Evolutionary conservation across 2,113 vertebrate genomes (phyloP).

Genomic region (Ochotona princeps): DNA sequence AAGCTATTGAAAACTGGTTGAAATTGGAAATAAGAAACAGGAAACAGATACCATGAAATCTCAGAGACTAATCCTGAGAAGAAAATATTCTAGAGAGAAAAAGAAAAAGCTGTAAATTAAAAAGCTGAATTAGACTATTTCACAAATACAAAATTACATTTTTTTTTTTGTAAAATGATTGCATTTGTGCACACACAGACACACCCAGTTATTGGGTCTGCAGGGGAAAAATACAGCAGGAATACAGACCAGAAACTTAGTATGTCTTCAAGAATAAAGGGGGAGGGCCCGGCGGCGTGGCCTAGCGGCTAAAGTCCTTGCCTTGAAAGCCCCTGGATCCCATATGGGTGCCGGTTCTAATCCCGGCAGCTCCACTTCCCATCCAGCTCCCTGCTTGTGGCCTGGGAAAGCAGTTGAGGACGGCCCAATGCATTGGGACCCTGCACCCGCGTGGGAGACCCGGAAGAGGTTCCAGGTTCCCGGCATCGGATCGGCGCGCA

Average conservation of each 20-base stretch:
- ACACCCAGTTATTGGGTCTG: neutral
- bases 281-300: too few species aligned
- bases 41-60: neutral
- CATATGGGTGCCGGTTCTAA: too few species aligned
- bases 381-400: too few species aligned
- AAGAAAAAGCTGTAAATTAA: neutral
- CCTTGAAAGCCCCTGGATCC: too few species aligned
- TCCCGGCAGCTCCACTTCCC: too few species aligned
- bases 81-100: neutral
- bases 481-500: too few species aligned
- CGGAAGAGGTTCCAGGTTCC: too few species aligned
- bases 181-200: rapidly evolving
- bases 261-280: neutral
- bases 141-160: neutral
- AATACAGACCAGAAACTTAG: neutral
- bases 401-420: too few species aligned
- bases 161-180: rapidly evolving
- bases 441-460: too few species aligned
- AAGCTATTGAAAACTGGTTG: neutral
- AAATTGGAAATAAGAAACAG: neutral
- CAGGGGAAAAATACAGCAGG: neutral
- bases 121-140: neutral
- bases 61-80: neutral
- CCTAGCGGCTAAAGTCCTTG: too few species aligned
- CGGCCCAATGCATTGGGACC: too few species aligned